Evolutionary conservation across 2,797 vertebrate genomes (phyloP).

Genomic region (Philypnodon macrostomus): DNA sequence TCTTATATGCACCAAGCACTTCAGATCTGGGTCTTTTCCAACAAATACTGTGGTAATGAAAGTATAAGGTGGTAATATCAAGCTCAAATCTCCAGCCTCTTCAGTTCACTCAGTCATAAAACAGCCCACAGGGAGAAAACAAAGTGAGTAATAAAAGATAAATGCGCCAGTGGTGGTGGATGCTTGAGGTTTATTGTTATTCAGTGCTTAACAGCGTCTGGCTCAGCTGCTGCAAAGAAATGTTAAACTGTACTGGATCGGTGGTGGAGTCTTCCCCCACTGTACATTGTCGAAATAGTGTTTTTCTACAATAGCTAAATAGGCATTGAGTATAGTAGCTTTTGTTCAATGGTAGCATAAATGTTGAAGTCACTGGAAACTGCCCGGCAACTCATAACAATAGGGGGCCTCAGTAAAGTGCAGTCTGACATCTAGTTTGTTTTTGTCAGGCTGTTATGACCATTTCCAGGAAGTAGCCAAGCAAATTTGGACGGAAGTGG

Average conservation of each 20-base stretch:
- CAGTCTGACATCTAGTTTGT: conserved; percentile 62
- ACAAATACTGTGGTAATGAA: conserved; percentile 18
- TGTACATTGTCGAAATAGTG: background rate
- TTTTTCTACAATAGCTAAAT: background rate
- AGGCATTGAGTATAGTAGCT: too few species aligned
- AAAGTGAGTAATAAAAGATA: conserved; percentile 63
- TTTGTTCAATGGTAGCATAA: conserved; percentile 42
- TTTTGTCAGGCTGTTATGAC: conserved; percentile 73
- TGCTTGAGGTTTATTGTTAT: conserved; percentile 42
- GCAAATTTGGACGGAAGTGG: conserved; percentile 65
- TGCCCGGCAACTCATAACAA: conserved; percentile 63
- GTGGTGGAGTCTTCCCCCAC: background rate
- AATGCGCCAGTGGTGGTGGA: conserved; percentile 25
- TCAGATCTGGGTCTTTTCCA: conserved; percentile 11
- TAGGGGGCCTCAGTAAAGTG: conserved; percentile 54
- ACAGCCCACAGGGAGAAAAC: conserved; percentile 52
- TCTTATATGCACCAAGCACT: background rate
- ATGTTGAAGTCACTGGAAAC: conserved; percentile 55
- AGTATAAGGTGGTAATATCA: conserved; percentile 37
- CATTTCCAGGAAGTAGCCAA: conserved; percentile 78
- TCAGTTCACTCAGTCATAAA: conserved; percentile 58
- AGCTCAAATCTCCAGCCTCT: conserved; percentile 43
- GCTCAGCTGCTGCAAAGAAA: conserved; percentile 16
- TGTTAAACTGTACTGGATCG: background rate
- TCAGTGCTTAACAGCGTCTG: conserved; percentile 21